Evolutionary conservation across 2,888 invertebrate genomes (phyloP).

Genomic region (Ennomos quercinarius): DNA sequence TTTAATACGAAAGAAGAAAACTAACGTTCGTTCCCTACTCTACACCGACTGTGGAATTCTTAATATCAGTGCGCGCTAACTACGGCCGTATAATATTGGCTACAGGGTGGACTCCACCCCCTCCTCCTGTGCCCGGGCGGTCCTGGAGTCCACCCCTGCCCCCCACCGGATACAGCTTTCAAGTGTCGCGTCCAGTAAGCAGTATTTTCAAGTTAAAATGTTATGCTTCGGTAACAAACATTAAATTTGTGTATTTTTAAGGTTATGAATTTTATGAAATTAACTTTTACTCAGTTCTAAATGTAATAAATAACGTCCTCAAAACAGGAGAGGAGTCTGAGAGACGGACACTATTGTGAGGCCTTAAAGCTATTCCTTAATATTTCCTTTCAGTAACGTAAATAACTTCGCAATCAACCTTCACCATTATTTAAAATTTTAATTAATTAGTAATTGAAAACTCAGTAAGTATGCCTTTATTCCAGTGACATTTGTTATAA

Average conservation of each 20-base stretch:
- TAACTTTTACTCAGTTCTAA: no score
- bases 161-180: constrained; percentile 37
- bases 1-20: not conserved
- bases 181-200: constrained; percentile 47
- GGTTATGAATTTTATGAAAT: no score
- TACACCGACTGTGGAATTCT: constrained; percentile 71
- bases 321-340: no score
- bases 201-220: constrained; percentile 31
- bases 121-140: constrained; percentile 25
- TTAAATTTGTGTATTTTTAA: constrained; percentile 25
- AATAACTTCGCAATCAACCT: no score
- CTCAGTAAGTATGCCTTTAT: no score
- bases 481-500: no score
- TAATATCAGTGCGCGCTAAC: constrained; percentile 85
- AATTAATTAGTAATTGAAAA: no score
- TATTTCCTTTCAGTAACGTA: no score
- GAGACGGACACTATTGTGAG: no score
- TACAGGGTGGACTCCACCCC: constrained; percentile 48
- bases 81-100: constrained; percentile 81
- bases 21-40: constrained; percentile 21
- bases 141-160: constrained; percentile 26
- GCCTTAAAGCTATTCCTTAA: no score
- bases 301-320: no score
- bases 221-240: constrained; percentile 28
- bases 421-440: no score